Evolutionary conservation across 2,888 invertebrate genomes (phyloP), one percentile per base, ranked within the genome.

Genomic region (Hoplodrina blanda): DNA sequence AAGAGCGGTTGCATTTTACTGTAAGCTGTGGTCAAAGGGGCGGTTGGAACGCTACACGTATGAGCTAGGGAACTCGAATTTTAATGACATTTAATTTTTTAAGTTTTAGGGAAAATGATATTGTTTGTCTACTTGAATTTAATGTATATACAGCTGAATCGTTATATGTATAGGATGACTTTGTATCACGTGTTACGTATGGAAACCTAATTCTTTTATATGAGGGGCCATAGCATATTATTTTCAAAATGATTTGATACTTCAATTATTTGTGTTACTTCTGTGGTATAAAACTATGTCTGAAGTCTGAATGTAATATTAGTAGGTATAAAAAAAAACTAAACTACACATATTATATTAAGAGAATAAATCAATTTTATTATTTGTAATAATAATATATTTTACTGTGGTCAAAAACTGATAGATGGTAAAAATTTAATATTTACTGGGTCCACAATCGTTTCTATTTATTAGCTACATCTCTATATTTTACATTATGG

Each of bases 1-100:
- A 70, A 74, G 65, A 63, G 71, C 49, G 68, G 71, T 75, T 81
- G 78, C 76, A 82, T 57, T 85, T 81, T 78, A 62, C 56, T 62
- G 41, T 52, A 62, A 66, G 68, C 10, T 15, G 2, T 30, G 6
- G 30, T 63, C 50, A 62, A 20, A 49, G 30, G 19, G 13, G 71
- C 75, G 73, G 37, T 71, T 76, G 8, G 68, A 73, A 74, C 75
- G 80, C 67, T 70, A 0, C 4, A 50, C 25, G 46, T n/a, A 53
- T 37, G 46, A 52, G 65, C n/a, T 5, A 33, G 0, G 13, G 5
- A 50, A 20, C 2, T 17, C 10, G 56, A 11, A 17, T 50, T 7
- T 44, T 33, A 10, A 41, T 20, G 55, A n/a, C 7, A 30, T 64
- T 46, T 0, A 15, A 4, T 53, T 64, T 61, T 62, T 44, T 13